phyloP scores from a whole-genome alignment of 2,113 vertebrate genomes.

The Ophthalmolycus amberensis region DNA sequence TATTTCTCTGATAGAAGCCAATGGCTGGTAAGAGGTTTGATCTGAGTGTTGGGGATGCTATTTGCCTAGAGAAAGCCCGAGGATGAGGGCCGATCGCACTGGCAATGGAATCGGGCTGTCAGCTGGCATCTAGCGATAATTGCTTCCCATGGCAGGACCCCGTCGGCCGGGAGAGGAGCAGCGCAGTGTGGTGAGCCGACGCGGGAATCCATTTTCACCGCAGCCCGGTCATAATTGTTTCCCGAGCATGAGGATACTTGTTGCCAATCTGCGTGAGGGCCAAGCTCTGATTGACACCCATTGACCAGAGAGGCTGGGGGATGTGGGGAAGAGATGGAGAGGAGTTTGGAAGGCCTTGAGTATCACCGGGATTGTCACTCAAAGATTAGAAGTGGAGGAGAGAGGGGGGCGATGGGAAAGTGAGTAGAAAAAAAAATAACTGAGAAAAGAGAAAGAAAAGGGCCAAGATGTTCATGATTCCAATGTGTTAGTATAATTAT shows the following conservation, averaged over 20 bases:
- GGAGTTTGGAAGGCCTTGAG: slow-evolving; percentile 66
- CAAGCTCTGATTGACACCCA: slow-evolving; percentile 91
- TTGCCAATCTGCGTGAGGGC: slow-evolving; percentile 88
- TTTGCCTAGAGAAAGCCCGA: slow-evolving; percentile 98
- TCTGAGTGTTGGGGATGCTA: slow-evolving; percentile 94
- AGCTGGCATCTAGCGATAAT: slow-evolving; percentile 97
- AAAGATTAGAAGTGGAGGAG: slow-evolving; percentile 52
- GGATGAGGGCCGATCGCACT: slow-evolving; percentile 90
- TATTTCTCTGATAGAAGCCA: slow-evolving; percentile 93
- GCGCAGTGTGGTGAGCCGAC: slow-evolving; percentile 82
- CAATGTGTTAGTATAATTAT: slow-evolving; percentile 25
- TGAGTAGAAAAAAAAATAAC: not conserved
- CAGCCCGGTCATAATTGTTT: slow-evolving; percentile 93
- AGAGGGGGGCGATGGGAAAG: slow-evolving; percentile 17
- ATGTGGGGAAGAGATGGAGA: slow-evolving; percentile 29
- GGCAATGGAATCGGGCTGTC: slow-evolving; percentile 93
- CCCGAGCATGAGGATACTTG: slow-evolving; percentile 87
- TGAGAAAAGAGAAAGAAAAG: not conserved
- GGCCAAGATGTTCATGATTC: not conserved
- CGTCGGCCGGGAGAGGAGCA: slow-evolving; percentile 88
- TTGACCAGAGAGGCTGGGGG: slow-evolving; percentile 84
- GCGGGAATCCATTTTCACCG: slow-evolving; percentile 91
- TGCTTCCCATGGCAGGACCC: slow-evolving; percentile 98
- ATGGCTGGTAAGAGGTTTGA: slow-evolving; percentile 93
- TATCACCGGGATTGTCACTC: slow-evolving; percentile 74